phyloP scores from a whole-genome alignment of 2,113 vertebrate species.

The Lepidothrix coronata region DNA sequence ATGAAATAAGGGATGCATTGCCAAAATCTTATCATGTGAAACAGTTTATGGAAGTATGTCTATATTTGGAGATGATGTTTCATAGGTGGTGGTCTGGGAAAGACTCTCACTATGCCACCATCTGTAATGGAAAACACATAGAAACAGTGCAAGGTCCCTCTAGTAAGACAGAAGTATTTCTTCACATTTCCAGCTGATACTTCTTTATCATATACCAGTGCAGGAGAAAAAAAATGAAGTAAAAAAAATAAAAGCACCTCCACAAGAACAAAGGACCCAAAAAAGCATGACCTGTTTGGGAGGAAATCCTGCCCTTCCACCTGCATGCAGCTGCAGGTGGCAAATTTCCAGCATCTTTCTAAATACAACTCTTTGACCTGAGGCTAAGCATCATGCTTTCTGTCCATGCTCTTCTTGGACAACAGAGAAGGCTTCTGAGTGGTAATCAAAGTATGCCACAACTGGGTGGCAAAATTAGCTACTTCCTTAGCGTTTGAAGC shows the following conservation, averaged over 20 bases:
- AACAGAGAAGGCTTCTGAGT: not conserved
- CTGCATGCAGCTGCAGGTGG: conserved; percentile 58
- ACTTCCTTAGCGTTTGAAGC: not conserved
- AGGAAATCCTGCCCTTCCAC: conserved; percentile 65
- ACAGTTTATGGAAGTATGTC: not conserved
- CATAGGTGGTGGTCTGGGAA: not conserved
- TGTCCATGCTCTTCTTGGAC: not conserved
- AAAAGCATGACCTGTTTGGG: conserved; percentile 52
- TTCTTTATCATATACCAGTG: not conserved
- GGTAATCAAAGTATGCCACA: not conserved
- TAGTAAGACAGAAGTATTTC: not conserved
- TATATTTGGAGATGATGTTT: not conserved
- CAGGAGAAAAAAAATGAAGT: conserved; percentile 15
- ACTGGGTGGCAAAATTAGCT: not conserved
- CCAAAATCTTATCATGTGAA: not conserved
- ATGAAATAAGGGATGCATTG: not conserved
- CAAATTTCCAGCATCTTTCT: conserved; percentile 50
- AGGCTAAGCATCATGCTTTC: not conserved
- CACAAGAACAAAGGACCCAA: conserved; percentile 39
- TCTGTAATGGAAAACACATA: not conserved
- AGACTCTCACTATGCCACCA: not conserved
- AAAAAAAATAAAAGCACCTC: not conserved
- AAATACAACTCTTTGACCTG: conserved; percentile 20
- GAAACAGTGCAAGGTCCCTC: not conserved
- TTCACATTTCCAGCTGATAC: not conserved